Evolutionary conservation across 2,797 vertebrate species (phyloP), one percentile per base, ranked within the genome.

Genomic region (Merluccius polli): DNA sequence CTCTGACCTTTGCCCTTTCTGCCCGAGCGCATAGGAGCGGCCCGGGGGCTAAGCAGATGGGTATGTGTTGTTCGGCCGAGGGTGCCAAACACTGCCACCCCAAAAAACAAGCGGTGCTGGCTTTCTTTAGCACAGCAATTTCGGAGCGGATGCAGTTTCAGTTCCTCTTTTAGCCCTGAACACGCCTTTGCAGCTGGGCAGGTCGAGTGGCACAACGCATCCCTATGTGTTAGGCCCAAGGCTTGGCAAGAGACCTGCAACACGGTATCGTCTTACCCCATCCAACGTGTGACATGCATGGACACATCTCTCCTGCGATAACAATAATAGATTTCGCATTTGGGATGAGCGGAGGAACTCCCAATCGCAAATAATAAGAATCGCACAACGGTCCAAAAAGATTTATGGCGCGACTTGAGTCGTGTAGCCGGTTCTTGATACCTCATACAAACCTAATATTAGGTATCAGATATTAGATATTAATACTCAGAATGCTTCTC

Each of bases 141-240:
- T 89, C 85, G 78, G 89, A 87, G 87, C 89, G 89, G 93, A 93
- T 94, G 93, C 90, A 85, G 92, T 94, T 93, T 94, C 92, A 93
- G 90, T 92, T 93, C 93, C 93, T 87, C 85, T 91, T 94, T 91
- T 93, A 93, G 93, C 91, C 87, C 72, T 72, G 84, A 90, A 92
- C 93, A 94, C 90, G 87, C 93, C 93, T 92, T 84, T 89, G 87
- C 87, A 91, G 88, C 86, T 87, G 90, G 91, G 90, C 82, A 89
- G 88, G 90, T 91, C 89, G 82, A 88, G 84, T 88, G 29, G 29
- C 89, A 84, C 74, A 90, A 92, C 89, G 84, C 91, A 91, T 93
- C 92, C 85, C 87, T 83, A 0, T 78, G 85, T 87, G 85, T 91
- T 82, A 84, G 89, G n/a, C 91, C 91, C 91, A 88, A 78, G 85